Base-by-base conservation (phyloP, 2,113 vertebrate species). In the Nycticebus coucang region DNA sequence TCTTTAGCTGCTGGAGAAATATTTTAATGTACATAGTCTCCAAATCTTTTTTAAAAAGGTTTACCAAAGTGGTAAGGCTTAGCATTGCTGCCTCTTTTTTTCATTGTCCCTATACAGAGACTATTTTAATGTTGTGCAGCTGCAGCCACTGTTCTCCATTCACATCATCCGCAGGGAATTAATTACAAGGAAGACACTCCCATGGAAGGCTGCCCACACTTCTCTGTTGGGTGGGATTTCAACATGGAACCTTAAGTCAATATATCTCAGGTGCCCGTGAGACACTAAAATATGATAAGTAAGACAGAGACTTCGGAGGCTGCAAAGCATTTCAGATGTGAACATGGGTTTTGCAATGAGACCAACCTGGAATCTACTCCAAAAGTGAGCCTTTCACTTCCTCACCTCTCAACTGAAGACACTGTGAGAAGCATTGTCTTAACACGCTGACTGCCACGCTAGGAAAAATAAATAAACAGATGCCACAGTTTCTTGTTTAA, bases 21-120 rank as follows among this genome's bases (percentile, higher is more conserved):
- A 35, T 94, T 97, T 79, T 95, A 26, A 71, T 28, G 30, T 64
- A 96, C 81, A 83, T 87, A 45, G 28, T 92, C 66, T 92, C 88
- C 19, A 80, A 92, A 28, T 21, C 71, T 87, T 93, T 83, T 75
- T 57, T 87, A 50, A 88, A 72, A 37, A 26, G 19, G n/a, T 55
- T 95, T 96, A 96, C 80, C 75, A 55, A 96, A 92, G 72, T 60
- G 50, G 83, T 37, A 80, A 78, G 41, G 41, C 30, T 91, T 72
- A 87, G 55, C 22, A 64, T 71, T 69, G 37, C 60, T 82, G 60
- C 26, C 45, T 82, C 22, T n/a, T 7, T 19, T 66, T 64, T 21
- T 18, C 10, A 33, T 9, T 53, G 59, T 83, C 17, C 50, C n/a
- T 87, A 30, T 84, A 3, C 60, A 93, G 53, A 92, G 71, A 87